Percentiles rank a stretch among this genome's conserved stretches.
phyloP scores from a whole-genome alignment of 2,888 invertebrate species.

The Trilocha varians region DNA sequence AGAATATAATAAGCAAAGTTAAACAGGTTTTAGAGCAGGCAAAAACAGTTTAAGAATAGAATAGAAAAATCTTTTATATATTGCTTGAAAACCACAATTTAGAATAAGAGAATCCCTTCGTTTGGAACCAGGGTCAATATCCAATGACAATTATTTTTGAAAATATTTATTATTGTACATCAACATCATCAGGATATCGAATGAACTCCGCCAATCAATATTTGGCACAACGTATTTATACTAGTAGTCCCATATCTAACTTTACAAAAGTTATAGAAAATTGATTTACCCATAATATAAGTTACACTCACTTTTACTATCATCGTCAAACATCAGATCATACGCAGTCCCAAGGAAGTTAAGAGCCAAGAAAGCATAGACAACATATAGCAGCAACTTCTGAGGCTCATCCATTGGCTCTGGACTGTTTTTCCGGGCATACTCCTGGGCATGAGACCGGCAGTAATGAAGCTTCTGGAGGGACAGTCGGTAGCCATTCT shows the following conservation, averaged over 20 bases:
- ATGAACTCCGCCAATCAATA: no score
- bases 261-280: neutral
- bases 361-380: conserved; percentile 19
- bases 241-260: neutral
- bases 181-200: no score
- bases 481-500: conserved; percentile 19
- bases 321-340: conserved; percentile 23
- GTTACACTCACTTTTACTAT: conserved; percentile 28
- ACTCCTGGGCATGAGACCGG: conserved; percentile 26
- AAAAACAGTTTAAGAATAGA: no score
- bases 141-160: no score
- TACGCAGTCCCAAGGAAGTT: conserved; percentile 36
- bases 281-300: neutral
- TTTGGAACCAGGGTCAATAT: no score
- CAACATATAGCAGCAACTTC: conserved; percentile 20
- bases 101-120: no score
- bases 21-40: no score
- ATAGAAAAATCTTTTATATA: no score
- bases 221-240: no score
- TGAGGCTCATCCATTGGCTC: conserved; percentile 23
- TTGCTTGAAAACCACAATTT: no score
- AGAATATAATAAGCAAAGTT: no score
- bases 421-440: conserved; percentile 14
- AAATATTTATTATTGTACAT: no score
- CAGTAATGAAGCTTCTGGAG: conserved; percentile 31